Base-by-base conservation (phyloP, 2,888 invertebrate genomes). In the Heliothis peltigera region DNA sequence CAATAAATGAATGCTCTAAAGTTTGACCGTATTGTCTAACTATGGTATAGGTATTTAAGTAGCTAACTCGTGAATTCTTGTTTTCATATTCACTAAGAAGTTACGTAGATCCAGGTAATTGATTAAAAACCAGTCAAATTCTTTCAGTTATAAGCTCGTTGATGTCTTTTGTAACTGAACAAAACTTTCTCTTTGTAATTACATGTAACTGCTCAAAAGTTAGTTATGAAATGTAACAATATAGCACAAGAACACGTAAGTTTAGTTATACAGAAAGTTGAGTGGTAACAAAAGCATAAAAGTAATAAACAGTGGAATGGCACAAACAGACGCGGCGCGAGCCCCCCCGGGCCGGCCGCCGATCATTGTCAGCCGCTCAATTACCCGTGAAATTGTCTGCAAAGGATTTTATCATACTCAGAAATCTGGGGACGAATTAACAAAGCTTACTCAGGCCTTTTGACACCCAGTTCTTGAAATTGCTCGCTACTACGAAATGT, bases 301-400 rank as follows among this genome's bases (percentile, higher is more conserved):
- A 84, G 82, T 81, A 81, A 82, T 83, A 85, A 85, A 86, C 83
- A 81, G 83, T 82, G 83, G 82, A 82, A 79, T 82, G 84, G 78
- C 72, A 77, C 82, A 84, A 84, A 86, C 85, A 87, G 87, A 84
- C 83, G 85, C 53, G 78, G 77, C 76, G 67, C 58, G 71, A 70
- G 83, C 74, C 83, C 75, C 76, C 66, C 79, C 64, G 63, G 77
- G 68, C 70, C 77, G 86, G 78, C 77, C 74, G 79, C 71, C 83
- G 83, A 87, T 84, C 87, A 85, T 85, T 90, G 88, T 88, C 87
- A 86, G 87, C 84, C 87, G 86, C 87, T 90, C 90, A 91, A 91
- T 93, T 93, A 91, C 88, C 89, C 91, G 88, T 92, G 89, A 92
- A 91, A 92, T 92, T 91, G 89, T 85, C 80, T 86, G 84, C 83